Conservation (phyloP, 2,113 vertebrate species). For the Gopherus flavomarginatus region DNA sequence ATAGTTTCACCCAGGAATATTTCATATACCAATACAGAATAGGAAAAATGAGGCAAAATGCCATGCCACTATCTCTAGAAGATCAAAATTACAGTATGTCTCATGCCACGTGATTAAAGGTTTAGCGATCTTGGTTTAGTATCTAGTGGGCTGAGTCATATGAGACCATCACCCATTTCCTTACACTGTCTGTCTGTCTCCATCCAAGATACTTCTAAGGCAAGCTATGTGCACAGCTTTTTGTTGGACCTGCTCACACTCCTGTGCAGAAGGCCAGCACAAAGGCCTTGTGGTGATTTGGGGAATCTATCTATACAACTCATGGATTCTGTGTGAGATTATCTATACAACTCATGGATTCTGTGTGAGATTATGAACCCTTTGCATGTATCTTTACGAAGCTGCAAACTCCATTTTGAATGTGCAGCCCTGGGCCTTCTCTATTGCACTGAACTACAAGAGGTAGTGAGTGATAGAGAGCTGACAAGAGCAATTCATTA, state of each 20-base stretch:
- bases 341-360: neutral
- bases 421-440: neutral
- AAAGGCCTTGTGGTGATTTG: neutral
- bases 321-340: neutral
- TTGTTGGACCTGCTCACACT: neutral
- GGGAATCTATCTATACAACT: neutral
- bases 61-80: neutral
- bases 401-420: neutral
- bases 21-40: neutral
- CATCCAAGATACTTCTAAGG: neutral
- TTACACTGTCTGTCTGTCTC: neutral
- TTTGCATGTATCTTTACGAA: neutral
- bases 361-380: neutral
- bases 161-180: neutral
- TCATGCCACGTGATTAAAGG: neutral
- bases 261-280: neutral
- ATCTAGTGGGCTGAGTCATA: neutral
- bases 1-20: neutral
- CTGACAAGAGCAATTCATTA: too few relatives aligned
- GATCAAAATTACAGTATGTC: neutral
- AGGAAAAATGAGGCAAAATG: neutral
- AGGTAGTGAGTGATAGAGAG: neutral
- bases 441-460: neutral
- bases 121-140: neutral
- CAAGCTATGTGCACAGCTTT: neutral